Percentiles rank a stretch among this genome's conserved stretches.
These are phyloP conservation scores for Cinara cedri DNA, from an alignment of 2,888 invertebrate species.

Conservation along the genomic window DNA sequence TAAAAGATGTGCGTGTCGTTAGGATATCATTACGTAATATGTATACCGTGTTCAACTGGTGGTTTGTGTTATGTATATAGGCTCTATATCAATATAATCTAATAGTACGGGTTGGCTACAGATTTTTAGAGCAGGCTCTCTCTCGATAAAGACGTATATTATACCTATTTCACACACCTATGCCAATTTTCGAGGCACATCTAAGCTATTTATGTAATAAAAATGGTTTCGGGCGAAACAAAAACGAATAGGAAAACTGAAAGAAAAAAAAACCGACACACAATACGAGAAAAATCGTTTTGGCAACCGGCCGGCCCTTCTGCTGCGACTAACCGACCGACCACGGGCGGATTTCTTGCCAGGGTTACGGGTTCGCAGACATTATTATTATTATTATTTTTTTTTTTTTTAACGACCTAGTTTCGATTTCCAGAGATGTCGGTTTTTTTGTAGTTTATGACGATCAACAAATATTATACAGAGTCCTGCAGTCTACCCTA, in stretches of 20 bases:
- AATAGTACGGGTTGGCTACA: not conserved
- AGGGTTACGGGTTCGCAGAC: not conserved
- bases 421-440: conserved; percentile 1
- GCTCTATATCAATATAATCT: not conserved
- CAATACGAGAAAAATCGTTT: conserved; percentile 32
- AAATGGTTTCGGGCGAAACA: conserved; percentile 14
- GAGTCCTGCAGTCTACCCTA: too few species aligned
- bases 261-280: not conserved
- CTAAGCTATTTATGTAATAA: conserved; percentile 22
- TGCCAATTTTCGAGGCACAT: conserved; percentile 16
- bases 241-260: not conserved
- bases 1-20: too few species aligned
- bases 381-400: not conserved
- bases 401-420: conserved; percentile 12
- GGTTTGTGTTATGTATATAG: not conserved
- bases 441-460: not conserved
- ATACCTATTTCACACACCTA: not conserved
- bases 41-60: not conserved
- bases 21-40: too few species aligned
- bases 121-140: conserved; percentile 1
- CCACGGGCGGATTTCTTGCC: conserved; percentile 6
- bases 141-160: not conserved
- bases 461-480: too few species aligned
- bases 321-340: conserved; percentile 12
- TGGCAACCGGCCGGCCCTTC: conserved; percentile 44